These are phyloP conservation scores for Andricus grossulariae DNA, from an alignment of 1,140 invertebrate genomes.

Conservation along the genomic window DNA sequence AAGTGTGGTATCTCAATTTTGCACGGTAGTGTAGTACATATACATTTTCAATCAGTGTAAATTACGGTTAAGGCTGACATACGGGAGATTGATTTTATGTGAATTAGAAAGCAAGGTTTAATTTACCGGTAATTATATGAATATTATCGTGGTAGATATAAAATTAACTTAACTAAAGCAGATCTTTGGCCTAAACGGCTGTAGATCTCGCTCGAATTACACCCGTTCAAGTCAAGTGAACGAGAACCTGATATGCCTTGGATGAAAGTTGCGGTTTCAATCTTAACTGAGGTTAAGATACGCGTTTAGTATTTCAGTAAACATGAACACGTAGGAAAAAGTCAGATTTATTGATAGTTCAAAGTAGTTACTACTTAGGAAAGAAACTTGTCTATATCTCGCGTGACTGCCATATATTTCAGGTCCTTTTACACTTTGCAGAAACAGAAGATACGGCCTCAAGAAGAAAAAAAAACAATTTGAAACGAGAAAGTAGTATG, in stretches of 20 bases:
- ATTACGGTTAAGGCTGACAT: not conserved
- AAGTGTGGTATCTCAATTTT: too few species aligned
- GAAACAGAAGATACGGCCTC: not conserved
- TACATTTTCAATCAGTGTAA: too few species aligned
- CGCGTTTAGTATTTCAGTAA: slow-evolving; percentile 21
- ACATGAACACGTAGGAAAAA: slow-evolving; percentile 19
- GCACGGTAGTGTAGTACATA: too few species aligned
- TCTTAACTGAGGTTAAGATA: slow-evolving; percentile 13
- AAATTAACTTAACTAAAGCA: not conserved
- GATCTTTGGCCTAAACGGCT: slow-evolving; percentile 10
- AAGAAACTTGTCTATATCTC: slow-evolving; percentile 16
- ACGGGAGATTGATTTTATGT: not conserved
- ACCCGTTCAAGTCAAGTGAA: not conserved
- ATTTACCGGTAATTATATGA: not conserved
- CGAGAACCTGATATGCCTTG: slow-evolving; percentile 1
- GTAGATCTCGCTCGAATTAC: slow-evolving; percentile 23
- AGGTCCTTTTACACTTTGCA: slow-evolving; percentile 6
- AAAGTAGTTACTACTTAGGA: slow-evolving; percentile 16
- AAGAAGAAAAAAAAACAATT: slow-evolving; percentile 20
- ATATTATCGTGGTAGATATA: not conserved
- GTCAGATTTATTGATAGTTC: slow-evolving; percentile 20
- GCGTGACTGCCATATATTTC: slow-evolving; percentile 5
- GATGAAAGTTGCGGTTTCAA: slow-evolving; percentile 30
- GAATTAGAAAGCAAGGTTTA: not conserved
- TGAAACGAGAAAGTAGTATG: slow-evolving; percentile 26